These are phyloP conservation scores for Catajapyx aquilonaris DNA, from an alignment of 1,140 invertebrate species.

Conservation along the genomic window DNA sequence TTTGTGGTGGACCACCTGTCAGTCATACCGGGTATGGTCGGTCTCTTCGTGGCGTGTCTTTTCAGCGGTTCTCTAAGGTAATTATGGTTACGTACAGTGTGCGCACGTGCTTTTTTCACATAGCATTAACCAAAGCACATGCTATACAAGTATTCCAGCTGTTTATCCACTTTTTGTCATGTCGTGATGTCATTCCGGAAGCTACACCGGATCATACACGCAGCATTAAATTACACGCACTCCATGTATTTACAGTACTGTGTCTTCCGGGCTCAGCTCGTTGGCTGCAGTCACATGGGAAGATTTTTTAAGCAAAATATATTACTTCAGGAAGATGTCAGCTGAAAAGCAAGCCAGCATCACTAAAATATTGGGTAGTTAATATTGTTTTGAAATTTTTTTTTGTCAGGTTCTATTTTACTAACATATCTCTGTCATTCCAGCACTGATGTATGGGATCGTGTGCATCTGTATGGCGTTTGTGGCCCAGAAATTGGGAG, in stretches of 20 bases:
- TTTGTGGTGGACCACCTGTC: slow-evolving; percentile 24
- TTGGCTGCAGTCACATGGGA: slow-evolving; percentile 23
- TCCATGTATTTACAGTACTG: too few species aligned
- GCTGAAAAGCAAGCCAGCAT: slow-evolving; percentile 6
- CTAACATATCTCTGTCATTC: too few species aligned
- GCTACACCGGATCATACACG: too few species aligned
- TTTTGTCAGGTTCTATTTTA: too few species aligned
- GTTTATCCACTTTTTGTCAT: too few species aligned
- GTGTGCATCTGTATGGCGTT: background rate
- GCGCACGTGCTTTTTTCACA: too few species aligned
- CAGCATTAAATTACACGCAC: too few species aligned
- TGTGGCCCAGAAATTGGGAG: background rate
- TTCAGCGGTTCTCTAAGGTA: slow-evolving; percentile 24
- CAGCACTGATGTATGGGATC: background rate
- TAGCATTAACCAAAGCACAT: too few species aligned
- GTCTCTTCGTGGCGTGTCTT: slow-evolving; percentile 24
- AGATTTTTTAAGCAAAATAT: slow-evolving; percentile 15
- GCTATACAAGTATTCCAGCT: too few species aligned
- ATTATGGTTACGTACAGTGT: too few species aligned
- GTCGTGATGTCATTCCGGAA: too few species aligned
- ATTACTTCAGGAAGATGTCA: slow-evolving; percentile 6
- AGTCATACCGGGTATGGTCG: slow-evolving; percentile 19
- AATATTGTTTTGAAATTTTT: too few species aligned
- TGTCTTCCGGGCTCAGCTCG: slow-evolving; percentile 24
- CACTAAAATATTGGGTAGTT: slow-evolving; percentile 10